phyloP scores from a whole-genome alignment of 2,113 vertebrate species.

The Trichomycterus rosablanca region DNA sequence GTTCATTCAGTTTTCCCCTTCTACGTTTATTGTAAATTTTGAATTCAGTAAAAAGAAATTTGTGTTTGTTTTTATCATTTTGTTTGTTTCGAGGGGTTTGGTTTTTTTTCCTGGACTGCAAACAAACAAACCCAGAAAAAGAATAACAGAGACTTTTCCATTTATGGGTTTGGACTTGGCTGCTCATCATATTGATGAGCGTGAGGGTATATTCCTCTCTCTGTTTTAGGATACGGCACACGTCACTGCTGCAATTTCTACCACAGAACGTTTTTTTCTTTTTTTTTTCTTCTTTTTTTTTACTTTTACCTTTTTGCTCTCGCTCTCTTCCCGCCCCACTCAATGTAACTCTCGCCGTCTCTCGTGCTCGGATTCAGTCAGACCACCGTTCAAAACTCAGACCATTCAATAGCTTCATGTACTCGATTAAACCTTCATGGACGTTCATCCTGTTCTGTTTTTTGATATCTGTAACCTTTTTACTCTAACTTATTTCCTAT shows the following conservation, averaged over 20 bases:
- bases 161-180: slow-evolving; percentile 86
- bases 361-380: slow-evolving; percentile 12
- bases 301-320: not conserved
- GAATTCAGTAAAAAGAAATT: slow-evolving; percentile 71
- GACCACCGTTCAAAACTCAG: slow-evolving; percentile 3
- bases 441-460: slow-evolving; percentile 10
- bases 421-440: not conserved
- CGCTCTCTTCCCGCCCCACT: not conserved
- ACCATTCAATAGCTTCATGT: slow-evolving; percentile 11
- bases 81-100: slow-evolving; percentile 66
- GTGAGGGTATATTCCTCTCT: slow-evolving; percentile 72
- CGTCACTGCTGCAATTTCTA: slow-evolving; percentile 83
- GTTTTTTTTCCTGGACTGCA: slow-evolving; percentile 69
- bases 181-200: slow-evolving; percentile 99
- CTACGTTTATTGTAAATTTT: slow-evolving; percentile 71
- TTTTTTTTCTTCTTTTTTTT: slow-evolving; percentile 35
- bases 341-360: slow-evolving; percentile 7
- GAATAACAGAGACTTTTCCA: slow-evolving; percentile 73
- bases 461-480: slow-evolving; percentile 52
- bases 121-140: slow-evolving; percentile 62
- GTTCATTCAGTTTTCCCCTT: slow-evolving; percentile 69
- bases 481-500: slow-evolving; percentile 49
- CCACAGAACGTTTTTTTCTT: slow-evolving; percentile 78
- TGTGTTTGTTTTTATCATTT: slow-evolving; percentile 62
- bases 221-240: slow-evolving; percentile 83